Conservation (phyloP, 1,140 invertebrate genomes). For the Euwallacea similis region DNA sequence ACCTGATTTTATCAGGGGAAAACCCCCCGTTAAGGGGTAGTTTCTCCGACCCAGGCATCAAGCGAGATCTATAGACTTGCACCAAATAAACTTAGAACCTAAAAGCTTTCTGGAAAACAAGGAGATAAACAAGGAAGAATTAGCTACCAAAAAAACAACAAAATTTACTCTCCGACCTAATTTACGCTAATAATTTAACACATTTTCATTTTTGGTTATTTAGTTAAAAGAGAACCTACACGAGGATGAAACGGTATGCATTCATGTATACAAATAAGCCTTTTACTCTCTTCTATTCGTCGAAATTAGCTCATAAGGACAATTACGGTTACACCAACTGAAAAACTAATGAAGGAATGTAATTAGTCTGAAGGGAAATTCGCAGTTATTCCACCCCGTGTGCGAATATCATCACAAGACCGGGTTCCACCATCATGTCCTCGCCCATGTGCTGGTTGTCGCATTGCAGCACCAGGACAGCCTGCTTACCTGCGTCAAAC, state of each 20-base stretch:
- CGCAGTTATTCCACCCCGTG: slow-evolving; percentile 85
- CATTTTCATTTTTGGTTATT: background rate
- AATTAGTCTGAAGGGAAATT: background rate
- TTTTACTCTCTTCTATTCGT: background rate
- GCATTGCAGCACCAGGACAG: slow-evolving; percentile 90
- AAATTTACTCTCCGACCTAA: background rate
- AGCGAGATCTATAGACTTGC: background rate
- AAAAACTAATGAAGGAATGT: background rate
- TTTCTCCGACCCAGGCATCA: background rate
- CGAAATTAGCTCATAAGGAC: background rate
- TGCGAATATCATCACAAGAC: slow-evolving; percentile 98
- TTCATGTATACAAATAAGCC: background rate
- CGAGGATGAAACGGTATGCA: background rate
- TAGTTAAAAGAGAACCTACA: background rate
- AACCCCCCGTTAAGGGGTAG: background rate
- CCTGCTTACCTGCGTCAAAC: slow-evolving; percentile 78
- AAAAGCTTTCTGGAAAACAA: too few species aligned
- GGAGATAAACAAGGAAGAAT: too few species aligned
- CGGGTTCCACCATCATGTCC: slow-evolving; percentile 94
- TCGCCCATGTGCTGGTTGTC: slow-evolving; percentile 94
- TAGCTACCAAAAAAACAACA: background rate
- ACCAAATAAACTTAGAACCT: background rate
- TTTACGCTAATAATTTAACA: too few species aligned
- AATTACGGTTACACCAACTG: background rate
- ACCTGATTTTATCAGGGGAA: background rate